Evolutionary conservation across 2,113 vertebrate genomes (phyloP), one percentile per base, ranked within the genome.

Genomic region (Lasiurus cinereus): DNA sequence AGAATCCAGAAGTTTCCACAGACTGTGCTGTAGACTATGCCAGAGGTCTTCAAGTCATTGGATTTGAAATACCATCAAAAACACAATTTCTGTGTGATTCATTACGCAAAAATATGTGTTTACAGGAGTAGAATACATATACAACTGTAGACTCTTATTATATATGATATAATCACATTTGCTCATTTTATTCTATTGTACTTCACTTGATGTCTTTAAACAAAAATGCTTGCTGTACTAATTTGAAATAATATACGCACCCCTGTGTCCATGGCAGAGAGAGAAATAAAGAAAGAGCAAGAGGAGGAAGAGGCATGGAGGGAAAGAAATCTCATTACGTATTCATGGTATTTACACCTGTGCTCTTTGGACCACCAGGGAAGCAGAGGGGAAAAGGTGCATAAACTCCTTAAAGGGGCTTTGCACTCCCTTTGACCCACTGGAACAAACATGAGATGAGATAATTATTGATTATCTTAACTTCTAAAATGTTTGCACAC

Each of bases 1-100:
- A 39, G 80, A 59, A 36, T 43, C 54, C 22, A 36, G 48, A 74
- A 39, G 6, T 72, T 91, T 91, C 21, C 31, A 67, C 1, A 69
- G 39, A 69, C 19, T 36, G 24, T 12, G 1, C 39, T 4, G 15
- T 1, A 69, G 39, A 69, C 19, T 36, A 33, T 12, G 1, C 39
- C 5, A 16, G 36, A 69, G 31, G 1, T 62, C 54, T 90, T 19
- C 22, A 73, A 74, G 0, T 87, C 8, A 59, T 66, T 52, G 72
- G 15, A 36, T 27, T n/a, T 93, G 9, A 70, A 83, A 66, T 91
- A 79, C 70, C 90, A 18, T 83, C 66, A 89, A 43, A 84, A 84
- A 94, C 80, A 70, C 2, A 73, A 48, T n/a, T 90, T 70, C 14
- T 76, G 19, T 92, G 39, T 83, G 56, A 66, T 43, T 2, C 7